These are phyloP conservation scores for Mythimna vitellina DNA, from an alignment of 2,888 invertebrate species.

Conservation along the genomic window DNA sequence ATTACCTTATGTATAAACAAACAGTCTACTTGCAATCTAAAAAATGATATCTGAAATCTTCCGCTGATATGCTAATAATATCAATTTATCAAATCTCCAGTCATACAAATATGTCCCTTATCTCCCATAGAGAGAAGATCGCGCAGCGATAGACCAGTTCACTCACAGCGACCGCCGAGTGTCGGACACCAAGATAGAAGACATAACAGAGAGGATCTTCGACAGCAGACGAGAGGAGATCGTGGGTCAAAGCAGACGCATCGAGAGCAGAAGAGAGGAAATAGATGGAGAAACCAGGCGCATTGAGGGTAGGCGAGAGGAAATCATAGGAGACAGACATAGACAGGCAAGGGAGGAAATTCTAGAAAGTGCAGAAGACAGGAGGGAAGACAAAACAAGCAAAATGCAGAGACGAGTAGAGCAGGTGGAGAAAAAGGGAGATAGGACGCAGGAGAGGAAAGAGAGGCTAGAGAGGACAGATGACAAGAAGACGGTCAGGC, in stretches of 20 bases:
- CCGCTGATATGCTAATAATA: constrained; percentile 9
- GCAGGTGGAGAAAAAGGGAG: constrained; percentile 70
- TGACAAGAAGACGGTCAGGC: constrained; percentile 89
- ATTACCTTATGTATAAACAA: not conserved
- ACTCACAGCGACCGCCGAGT: constrained; percentile 81
- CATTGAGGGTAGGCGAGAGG: constrained; percentile 46
- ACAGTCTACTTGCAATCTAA: constrained; percentile 1
- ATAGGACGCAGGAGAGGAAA: constrained; percentile 65
- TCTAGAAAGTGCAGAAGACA: constrained; percentile 32
- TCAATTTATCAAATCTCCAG: constrained; percentile 8
- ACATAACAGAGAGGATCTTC: constrained; percentile 58
- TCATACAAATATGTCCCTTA: constrained; percentile 27
- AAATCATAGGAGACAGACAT: constrained; percentile 49
- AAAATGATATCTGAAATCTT: constrained; percentile 2
- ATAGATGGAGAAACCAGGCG: constrained; percentile 45
- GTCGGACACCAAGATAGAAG: constrained; percentile 70
- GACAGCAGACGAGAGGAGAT: constrained; percentile 45
- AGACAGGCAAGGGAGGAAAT: constrained; percentile 51
- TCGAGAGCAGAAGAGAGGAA: constrained; percentile 44
- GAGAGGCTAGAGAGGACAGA: constrained; percentile 74
- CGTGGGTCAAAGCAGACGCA: constrained; percentile 49
- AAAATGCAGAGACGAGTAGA: constrained; percentile 57
- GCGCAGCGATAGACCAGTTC: constrained; percentile 84
- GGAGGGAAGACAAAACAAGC: constrained; percentile 51
- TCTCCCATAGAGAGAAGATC: constrained; percentile 80